Base-by-base conservation (phyloP, 2,113 vertebrate species). In the Megalops atlanticus region DNA sequence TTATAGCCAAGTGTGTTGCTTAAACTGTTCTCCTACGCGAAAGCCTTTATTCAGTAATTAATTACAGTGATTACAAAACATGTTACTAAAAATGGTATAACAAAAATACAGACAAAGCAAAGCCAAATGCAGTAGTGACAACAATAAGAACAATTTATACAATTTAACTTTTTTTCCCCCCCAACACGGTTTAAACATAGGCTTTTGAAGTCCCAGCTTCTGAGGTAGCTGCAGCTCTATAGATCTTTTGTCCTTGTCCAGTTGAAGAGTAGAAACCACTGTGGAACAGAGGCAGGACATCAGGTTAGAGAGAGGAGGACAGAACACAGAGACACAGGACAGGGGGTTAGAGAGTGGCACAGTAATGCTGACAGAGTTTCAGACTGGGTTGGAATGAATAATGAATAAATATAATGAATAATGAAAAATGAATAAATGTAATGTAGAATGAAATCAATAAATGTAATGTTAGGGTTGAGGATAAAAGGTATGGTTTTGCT, bases 181-280 rank as follows among this genome's bases (percentile, higher is more conserved):
- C 27, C 58, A 77, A 79, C 49, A 31, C 14, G 43, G 10, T n/a
- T 89, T 68, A 89, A 77, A 89, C 86, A 24, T 85, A 94, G 15
- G 92, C 93, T 85, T 91, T 93, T 73, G 83, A 45, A 80, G 73
- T 77, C 80, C 73, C 24, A 35, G n/a, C 21, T 31, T 91, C 88
- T 0, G 87, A 87, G 12, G 80, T 33, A 0, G 81, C 45, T 1
- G 89, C 86, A 0, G 89, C 81, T 82, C 77, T 82, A 88, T 93
- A 92, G 86, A 94, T 92, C 84, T 84, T 89, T 40, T 81, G 88
- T 0, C 76, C 88, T 38, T 47, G 68, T 4, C 80, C 68, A 2
- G 74, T 64, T 0, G n/a, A 79, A 12, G 88, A 80, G 80, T 84
- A 89, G 43, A 86, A 89, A 31, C 84, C 83, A 14, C 92, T 93